These are phyloP conservation scores for Cantharis rufa DNA, from an alignment of 2,888 invertebrate genomes.

Conservation along the genomic window DNA sequence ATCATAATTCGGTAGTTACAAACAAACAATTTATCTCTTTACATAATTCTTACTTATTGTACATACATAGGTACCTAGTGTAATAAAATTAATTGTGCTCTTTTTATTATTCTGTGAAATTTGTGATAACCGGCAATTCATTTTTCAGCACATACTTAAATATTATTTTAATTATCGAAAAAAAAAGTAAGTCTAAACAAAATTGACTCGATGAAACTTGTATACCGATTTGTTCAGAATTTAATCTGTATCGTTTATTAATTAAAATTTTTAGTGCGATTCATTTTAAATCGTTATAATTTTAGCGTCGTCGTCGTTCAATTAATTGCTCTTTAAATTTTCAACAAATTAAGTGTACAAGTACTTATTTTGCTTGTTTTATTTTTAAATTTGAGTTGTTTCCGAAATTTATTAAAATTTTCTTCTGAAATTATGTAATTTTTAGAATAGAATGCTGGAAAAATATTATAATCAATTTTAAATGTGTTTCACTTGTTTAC, in stretches of 20 bases:
- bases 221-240: background rate
- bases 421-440: conserved; percentile 1
- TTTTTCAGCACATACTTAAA: conserved; percentile 13
- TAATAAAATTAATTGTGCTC: conserved; percentile 43
- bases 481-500: conserved; percentile 40
- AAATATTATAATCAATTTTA: conserved; percentile 31
- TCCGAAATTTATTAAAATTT: background rate
- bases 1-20: conserved; percentile 39
- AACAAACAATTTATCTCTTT: conserved; percentile 41
- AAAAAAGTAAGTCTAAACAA: background rate
- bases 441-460: conserved; percentile 10
- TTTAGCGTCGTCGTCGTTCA: background rate
- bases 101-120: conserved; percentile 30
- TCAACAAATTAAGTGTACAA: background rate
- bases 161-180: conserved; percentile 6
- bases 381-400: background rate
- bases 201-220: background rate
- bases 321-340: background rate
- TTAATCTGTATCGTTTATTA: background rate
- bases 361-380: background rate
- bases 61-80: conserved; percentile 46
- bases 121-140: conserved; percentile 25
- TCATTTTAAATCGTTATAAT: background rate
- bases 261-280: background rate
- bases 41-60: conserved; percentile 39